Conservation (phyloP, 2,113 vertebrate species). For the Speoplatyrhinus poulsoni region DNA sequence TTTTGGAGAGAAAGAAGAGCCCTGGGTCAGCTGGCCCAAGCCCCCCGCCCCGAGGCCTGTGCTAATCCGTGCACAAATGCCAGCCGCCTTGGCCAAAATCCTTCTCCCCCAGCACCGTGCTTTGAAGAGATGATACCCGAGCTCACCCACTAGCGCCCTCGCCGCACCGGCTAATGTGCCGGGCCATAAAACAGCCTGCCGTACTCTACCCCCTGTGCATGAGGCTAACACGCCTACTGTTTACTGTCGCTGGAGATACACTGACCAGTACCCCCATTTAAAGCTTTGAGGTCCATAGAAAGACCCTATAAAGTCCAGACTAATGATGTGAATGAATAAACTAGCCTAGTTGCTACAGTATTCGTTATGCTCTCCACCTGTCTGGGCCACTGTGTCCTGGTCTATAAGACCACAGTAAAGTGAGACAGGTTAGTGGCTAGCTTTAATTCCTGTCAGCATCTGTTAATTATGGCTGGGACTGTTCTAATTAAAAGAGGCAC, state of each 20-base stretch:
- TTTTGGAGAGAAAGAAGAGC: slow-evolving; percentile 83
- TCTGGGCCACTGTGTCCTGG: slow-evolving; percentile 44
- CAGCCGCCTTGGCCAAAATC: slow-evolving; percentile 72
- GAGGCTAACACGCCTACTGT: slow-evolving; percentile 56
- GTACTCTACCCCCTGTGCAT: slow-evolving; percentile 41
- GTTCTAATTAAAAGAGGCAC: slow-evolving; percentile 82
- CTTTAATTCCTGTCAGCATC: slow-evolving; percentile 84
- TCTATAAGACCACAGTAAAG: slow-evolving; percentile 66
- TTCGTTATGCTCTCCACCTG: slow-evolving; percentile 55
- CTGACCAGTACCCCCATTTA: slow-evolving; percentile 32
- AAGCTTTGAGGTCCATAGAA: slow-evolving; percentile 42
- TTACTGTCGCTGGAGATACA: slow-evolving; percentile 48
- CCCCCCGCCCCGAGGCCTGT: slow-evolving; percentile 59
- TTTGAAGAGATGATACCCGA: slow-evolving; percentile 82
- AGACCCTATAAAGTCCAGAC: slow-evolving; percentile 40
- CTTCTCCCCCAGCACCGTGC: slow-evolving; percentile 62
- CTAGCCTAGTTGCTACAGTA: slow-evolving; percentile 48
- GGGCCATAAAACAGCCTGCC: slow-evolving; percentile 61
- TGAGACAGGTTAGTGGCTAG: slow-evolving; percentile 73
- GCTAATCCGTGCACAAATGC: slow-evolving; percentile 79
- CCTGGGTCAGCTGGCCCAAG: slow-evolving; percentile 76
- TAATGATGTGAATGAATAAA: slow-evolving; percentile 30
- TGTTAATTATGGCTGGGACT: slow-evolving; percentile 80
- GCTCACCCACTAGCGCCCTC: slow-evolving; percentile 56
- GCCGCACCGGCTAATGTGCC: slow-evolving; percentile 30